Evolutionary conservation across 2,113 vertebrate genomes (phyloP).

Genomic region (Argyrosomus japonicus): DNA sequence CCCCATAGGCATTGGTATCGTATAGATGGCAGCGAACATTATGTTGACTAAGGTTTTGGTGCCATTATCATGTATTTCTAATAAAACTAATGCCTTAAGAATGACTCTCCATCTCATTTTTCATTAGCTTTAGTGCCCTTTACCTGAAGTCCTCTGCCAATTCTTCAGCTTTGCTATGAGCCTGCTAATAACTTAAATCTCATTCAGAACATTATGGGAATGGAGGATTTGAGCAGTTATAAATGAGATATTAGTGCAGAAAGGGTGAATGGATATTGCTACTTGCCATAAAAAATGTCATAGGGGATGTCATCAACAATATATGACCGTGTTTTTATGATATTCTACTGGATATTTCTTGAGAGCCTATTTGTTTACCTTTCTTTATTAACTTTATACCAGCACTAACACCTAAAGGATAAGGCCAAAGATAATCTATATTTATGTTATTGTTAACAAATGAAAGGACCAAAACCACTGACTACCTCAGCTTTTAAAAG

Average conservation of each 20-base stretch:
- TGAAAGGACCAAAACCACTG: neutral
- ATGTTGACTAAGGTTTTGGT: constrained; percentile 79
- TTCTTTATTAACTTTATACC: neutral
- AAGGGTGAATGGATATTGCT: constrained; percentile 58
- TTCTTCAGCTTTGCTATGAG: constrained; percentile 70
- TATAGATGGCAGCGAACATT: constrained; percentile 77
- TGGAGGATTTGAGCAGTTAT: constrained; percentile 64
- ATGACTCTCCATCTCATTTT: constrained; percentile 76
- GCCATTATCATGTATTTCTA: constrained; percentile 82
- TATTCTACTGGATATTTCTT: constrained; percentile 6
- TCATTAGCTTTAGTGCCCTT: constrained; percentile 80
- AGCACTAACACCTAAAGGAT: neutral
- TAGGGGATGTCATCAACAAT: constrained; percentile 42
- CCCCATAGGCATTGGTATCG: constrained; percentile 75
- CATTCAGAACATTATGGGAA: constrained; percentile 68
- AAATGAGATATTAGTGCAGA: constrained; percentile 75
- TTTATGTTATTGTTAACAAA: neutral
- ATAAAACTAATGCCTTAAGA: constrained; percentile 76
- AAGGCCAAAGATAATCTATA: neutral
- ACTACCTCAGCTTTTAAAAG: neutral
- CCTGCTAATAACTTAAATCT: constrained; percentile 76
- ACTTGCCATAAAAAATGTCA: constrained; percentile 58
- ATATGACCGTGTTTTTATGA: constrained; percentile 27
- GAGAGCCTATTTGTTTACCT: constrained; percentile 28
- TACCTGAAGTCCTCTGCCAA: constrained; percentile 69